Conservation (phyloP, 2,113 vertebrate species). For the Channa maculata region DNA sequence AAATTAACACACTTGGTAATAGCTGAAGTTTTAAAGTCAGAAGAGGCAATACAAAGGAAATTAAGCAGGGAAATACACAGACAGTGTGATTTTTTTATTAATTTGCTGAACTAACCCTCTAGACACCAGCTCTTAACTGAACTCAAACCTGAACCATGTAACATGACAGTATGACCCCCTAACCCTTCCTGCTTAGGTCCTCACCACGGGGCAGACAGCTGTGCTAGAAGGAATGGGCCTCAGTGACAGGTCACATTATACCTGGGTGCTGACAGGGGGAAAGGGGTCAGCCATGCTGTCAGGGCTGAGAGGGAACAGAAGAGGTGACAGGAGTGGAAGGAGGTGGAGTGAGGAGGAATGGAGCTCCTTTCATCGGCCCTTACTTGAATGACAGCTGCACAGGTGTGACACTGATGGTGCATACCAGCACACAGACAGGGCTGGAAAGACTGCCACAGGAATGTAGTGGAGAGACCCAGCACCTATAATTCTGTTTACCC, state of each 20-base stretch:
- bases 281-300: slow-evolving; percentile 72
- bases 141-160: slow-evolving; percentile 3
- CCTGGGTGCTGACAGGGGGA: slow-evolving; percentile 76
- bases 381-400: slow-evolving; percentile 64
- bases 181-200: not conserved
- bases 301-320: slow-evolving; percentile 43
- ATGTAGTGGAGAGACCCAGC: slow-evolving; percentile 23
- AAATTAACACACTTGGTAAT: too few relatives aligned
- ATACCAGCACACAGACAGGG: slow-evolving; percentile 38
- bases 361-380: slow-evolving; percentile 49
- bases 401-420: slow-evolving; percentile 63
- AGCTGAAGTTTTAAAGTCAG: too few relatives aligned
- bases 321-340: slow-evolving; percentile 54
- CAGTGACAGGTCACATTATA: slow-evolving; percentile 76
- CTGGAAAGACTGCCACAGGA: slow-evolving; percentile 40
- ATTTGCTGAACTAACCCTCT: too few relatives aligned
- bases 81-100: too few relatives aligned
- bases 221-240: slow-evolving; percentile 58
- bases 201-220: slow-evolving; percentile 46
- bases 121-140: not conserved
- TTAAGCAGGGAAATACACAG: too few relatives aligned
- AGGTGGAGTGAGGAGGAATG: slow-evolving; percentile 52
- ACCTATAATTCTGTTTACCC: slow-evolving; percentile 29
- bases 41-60: too few relatives aligned
- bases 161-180: not conserved